These are phyloP conservation scores for Gortyna flavago DNA, from an alignment of 2,888 invertebrate species.

Conservation along the genomic window DNA sequence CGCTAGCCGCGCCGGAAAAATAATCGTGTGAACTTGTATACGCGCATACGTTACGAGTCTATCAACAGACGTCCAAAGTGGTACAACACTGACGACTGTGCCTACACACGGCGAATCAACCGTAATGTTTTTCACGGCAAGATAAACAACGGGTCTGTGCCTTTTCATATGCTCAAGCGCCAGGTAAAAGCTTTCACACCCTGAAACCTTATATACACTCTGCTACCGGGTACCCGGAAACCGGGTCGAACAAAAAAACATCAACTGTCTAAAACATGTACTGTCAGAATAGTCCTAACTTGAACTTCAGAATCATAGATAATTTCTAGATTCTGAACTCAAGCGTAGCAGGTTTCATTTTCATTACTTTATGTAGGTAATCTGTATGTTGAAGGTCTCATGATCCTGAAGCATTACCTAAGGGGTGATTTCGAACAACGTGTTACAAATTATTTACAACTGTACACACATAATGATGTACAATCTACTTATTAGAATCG, in stretches of 20 bases:
- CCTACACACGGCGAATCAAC: too few relatives aligned
- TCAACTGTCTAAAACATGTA: neutral
- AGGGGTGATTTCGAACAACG: neutral
- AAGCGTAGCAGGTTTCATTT: neutral
- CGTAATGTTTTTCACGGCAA: too few relatives aligned
- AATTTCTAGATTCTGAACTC: neutral
- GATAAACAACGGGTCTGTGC: neutral
- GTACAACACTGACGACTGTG: too few relatives aligned
- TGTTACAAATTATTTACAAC: neutral
- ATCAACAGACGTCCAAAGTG: too few relatives aligned
- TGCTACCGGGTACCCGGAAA: neutral
- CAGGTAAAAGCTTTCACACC: neutral
- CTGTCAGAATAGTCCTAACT: neutral
- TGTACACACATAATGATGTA: neutral
- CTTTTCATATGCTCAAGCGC: neutral
- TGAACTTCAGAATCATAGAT: neutral
- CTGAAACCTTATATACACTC: neutral
- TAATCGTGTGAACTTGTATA: too few relatives aligned
- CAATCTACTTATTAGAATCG: neutral
- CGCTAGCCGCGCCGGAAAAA: too few relatives aligned
- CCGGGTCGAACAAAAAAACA: neutral
- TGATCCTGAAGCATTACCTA: neutral
- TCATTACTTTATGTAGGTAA: neutral
- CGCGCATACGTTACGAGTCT: too few relatives aligned
- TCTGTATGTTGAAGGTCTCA: neutral